Conservation (phyloP, 2,113 vertebrate genomes). For the Loxodonta africana region DNA sequence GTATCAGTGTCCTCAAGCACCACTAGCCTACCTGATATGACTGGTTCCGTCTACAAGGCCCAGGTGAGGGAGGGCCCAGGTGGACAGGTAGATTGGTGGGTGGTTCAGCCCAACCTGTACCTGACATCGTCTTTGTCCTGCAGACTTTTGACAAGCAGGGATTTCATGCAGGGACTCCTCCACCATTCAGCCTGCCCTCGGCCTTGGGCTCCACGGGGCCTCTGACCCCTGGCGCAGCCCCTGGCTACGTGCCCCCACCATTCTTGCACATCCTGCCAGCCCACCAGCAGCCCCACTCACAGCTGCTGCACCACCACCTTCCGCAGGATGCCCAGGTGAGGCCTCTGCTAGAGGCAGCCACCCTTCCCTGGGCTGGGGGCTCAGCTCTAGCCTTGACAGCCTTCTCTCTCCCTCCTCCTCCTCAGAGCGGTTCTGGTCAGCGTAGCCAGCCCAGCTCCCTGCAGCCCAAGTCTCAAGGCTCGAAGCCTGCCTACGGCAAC, state of each 20-base stretch:
- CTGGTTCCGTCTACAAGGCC: slow-evolving; percentile 96
- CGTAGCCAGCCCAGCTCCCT: slow-evolving; percentile 90
- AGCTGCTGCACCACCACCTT: slow-evolving; percentile 95
- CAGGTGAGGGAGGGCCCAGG: slow-evolving; percentile 89
- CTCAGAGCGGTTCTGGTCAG: slow-evolving; percentile 89
- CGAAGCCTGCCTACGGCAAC: slow-evolving; percentile 89
- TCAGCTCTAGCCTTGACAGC: slow-evolving; percentile 14
- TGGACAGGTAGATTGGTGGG: background rate
- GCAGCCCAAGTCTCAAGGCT: slow-evolving; percentile 92
- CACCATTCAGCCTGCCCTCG: slow-evolving; percentile 97
- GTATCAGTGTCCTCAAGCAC: slow-evolving; percentile 94
- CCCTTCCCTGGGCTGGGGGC: background rate
- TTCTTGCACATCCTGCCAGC: slow-evolving; percentile 97
- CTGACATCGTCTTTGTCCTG: rapidly evolving
- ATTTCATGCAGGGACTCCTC: slow-evolving; percentile 96
- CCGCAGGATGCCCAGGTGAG: slow-evolving; percentile 91
- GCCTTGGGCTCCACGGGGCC: slow-evolving; percentile 95
- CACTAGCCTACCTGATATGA: slow-evolving; percentile 95
- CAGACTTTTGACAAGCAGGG: slow-evolving; percentile 98
- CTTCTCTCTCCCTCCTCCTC: background rate
- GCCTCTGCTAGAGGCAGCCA: rapidly evolving
- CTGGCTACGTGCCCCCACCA: slow-evolving; percentile 94
- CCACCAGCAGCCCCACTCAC: slow-evolving; percentile 98
- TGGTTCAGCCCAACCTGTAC: rapidly evolving
- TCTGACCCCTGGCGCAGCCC: slow-evolving; percentile 94